phyloP scores from a whole-genome alignment of 64 coral and sea anemone genomes.

The Catalaphyllia jardinei region DNA sequence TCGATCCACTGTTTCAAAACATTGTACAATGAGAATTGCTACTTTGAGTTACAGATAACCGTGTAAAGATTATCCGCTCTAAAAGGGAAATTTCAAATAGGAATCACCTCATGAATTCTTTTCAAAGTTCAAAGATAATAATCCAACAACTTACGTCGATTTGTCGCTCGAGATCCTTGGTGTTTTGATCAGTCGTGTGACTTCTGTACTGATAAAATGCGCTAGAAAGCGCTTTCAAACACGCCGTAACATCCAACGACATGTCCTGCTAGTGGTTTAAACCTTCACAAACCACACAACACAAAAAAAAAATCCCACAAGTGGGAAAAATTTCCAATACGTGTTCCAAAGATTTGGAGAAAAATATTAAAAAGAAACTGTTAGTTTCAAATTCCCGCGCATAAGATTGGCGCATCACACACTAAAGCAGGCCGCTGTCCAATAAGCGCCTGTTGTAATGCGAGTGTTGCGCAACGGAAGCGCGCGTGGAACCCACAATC shows the following conservation, averaged over 20 bases:
- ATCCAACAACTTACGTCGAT: slow-evolving; percentile 81
- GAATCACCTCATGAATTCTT: too few relatives aligned
- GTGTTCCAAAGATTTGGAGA: not conserved
- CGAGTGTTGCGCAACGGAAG: too few relatives aligned
- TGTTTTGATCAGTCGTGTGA: slow-evolving; percentile 74
- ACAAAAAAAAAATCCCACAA: not conserved
- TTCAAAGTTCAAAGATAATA: not conserved
- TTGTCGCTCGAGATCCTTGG: slow-evolving; percentile 91
- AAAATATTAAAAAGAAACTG: not conserved
- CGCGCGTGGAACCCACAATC: too few relatives aligned
- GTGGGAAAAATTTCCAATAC: not conserved
- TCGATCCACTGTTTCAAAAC: too few relatives aligned
- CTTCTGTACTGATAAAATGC: slow-evolving; percentile 93
- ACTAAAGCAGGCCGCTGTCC: not conserved
- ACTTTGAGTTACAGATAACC: too few relatives aligned
- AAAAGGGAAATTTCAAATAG: too few relatives aligned
- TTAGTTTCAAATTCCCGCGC: slow-evolving; percentile 46
- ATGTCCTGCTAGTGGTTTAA: slow-evolving; percentile 26
- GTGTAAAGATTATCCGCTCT: too few relatives aligned
- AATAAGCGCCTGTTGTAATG: not conserved
- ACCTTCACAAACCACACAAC: not conserved
- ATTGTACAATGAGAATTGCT: too few relatives aligned
- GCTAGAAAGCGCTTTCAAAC: slow-evolving; percentile 84
- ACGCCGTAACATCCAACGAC: slow-evolving; percentile 92
- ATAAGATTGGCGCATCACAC: slow-evolving; percentile 12